phyloP scores from a whole-genome alignment of 2,797 vertebrate species.

The Streptopelia turtur region DNA sequence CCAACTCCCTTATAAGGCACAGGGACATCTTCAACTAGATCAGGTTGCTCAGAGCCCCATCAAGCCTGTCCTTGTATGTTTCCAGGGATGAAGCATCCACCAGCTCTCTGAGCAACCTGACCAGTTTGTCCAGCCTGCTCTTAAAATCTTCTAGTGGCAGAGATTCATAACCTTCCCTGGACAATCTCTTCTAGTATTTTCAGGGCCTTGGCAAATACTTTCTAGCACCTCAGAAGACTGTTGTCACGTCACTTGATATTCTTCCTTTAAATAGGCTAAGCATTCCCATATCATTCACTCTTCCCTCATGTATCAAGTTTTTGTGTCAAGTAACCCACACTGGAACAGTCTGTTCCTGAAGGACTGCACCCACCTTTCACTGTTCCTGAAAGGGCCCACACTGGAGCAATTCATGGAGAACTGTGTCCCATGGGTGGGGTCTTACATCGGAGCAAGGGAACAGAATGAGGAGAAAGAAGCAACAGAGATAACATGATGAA shows the following conservation, averaged over 20 bases:
- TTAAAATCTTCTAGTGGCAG: background rate
- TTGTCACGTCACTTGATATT: background rate
- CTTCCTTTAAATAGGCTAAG: background rate
- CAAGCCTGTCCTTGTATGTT: no score
- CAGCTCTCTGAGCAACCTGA: background rate
- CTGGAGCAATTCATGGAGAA: background rate
- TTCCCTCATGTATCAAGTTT: rapidly evolving
- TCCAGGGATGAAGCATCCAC: no score
- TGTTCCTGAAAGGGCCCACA: no score
- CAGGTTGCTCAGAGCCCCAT: no score
- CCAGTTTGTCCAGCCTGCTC: background rate
- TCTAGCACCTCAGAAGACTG: background rate
- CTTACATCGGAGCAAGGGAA: background rate
- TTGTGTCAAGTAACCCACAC: background rate
- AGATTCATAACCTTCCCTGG: background rate
- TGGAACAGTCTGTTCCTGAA: background rate
- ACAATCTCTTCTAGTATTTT: background rate
- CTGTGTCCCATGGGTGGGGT: background rate
- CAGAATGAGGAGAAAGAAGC: background rate
- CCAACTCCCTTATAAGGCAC: no score
- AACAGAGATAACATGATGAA: background rate
- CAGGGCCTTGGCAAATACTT: background rate
- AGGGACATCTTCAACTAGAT: no score
- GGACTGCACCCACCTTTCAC: no score
- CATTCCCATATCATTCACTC: background rate